A percentile compares a stretch with the other conserved stretches of the same genome.
Evolutionary conservation across 2,888 invertebrate genomes (phyloP).

Genomic region (Tanytarsus gracilentus): DNA sequence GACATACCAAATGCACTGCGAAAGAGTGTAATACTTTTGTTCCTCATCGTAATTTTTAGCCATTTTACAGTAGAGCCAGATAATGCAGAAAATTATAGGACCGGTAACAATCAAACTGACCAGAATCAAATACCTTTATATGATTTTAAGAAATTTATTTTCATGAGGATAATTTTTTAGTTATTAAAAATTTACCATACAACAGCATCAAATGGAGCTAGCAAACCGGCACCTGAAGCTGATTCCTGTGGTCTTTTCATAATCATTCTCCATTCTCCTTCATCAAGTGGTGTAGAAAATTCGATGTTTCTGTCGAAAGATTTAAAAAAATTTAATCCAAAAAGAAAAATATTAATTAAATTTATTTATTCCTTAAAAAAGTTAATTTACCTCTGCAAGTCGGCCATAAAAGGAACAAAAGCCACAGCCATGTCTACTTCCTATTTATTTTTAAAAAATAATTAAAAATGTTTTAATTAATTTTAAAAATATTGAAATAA

Average conservation of each 20-base stretch:
- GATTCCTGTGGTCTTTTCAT: slow-evolving; percentile 73
- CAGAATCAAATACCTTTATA: slow-evolving; percentile 62
- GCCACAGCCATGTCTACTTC: slow-evolving; percentile 69
- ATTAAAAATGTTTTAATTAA: slow-evolving; percentile 10
- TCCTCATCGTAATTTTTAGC: slow-evolving; percentile 51
- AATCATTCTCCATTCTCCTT: slow-evolving; percentile 69
- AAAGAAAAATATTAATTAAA: slow-evolving; percentile 33
- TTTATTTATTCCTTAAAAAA: slow-evolving; percentile 42
- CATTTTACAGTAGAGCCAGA: slow-evolving; percentile 53
- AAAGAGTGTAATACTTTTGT: slow-evolving; percentile 48
- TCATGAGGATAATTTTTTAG: too few species aligned
- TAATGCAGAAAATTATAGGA: slow-evolving; percentile 65
- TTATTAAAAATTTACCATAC: too few species aligned
- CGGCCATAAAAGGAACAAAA: slow-evolving; percentile 60
- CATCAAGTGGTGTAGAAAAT: slow-evolving; percentile 54
- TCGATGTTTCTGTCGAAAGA: neutral
- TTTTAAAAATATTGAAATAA: slow-evolving; percentile 16
- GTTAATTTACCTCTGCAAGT: slow-evolving; percentile 47
- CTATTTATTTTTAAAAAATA: slow-evolving; percentile 42
- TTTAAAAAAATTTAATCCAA: neutral
- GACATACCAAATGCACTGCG: slow-evolving; percentile 76
- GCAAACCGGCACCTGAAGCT: slow-evolving; percentile 69
- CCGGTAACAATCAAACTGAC: slow-evolving; percentile 64
- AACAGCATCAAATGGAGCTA: slow-evolving; percentile 67
- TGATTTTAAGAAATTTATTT: too few species aligned